Evolutionary conservation across 2,888 invertebrate species (phyloP), one percentile per base, ranked within the genome.

Genomic region (Chloroclystis v-ata): DNA sequence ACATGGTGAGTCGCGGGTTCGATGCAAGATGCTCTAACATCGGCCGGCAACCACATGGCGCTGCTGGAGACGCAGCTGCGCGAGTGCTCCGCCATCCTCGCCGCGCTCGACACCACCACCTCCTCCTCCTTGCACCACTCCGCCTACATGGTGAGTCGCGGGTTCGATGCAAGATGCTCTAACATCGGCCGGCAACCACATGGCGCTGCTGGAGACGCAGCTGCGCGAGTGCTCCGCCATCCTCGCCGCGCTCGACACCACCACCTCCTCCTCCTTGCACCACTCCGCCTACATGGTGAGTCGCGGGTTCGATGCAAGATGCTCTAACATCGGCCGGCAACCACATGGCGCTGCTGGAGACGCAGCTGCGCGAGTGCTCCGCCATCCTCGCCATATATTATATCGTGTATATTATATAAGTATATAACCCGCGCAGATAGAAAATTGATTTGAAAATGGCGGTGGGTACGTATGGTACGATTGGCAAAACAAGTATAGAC

Each of bases 261-360:
- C 81, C 48, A 72, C 78, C 43, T 77, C 80, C 11, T 86, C 77
- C 54, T 82, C 87, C 7, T 56, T 89, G 25, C 86, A 88, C 40
- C 84, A 89, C 50, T 87, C 87, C 24, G 87, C 88, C 0, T 87
- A 82, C 48, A 88, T 89, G 88, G 87, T 86, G 38, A 58, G n/a
- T n/a, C n/a, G 0, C 56, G 85, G 85, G 89, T 4, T 89, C 87
- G 1, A 89, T 86, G 80, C 82, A n/a, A 90, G 89, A 90, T 64
- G 86, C 90, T 0, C 62, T 91, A 5, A 89, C 91, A n/a, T 88
- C 89, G n/a, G 91, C 87, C 0, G 77, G 79, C 0, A 86, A 86
- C 59, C 82, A 78, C 54, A 66, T 89, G 37, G 89, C 88, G 40
- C 66, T 92, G 1, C 65, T 93, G 11, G 4, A 26, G 26, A 4